Conservation (phyloP, 2,888 invertebrate species). For the Macroteleia sp. region DNA sequence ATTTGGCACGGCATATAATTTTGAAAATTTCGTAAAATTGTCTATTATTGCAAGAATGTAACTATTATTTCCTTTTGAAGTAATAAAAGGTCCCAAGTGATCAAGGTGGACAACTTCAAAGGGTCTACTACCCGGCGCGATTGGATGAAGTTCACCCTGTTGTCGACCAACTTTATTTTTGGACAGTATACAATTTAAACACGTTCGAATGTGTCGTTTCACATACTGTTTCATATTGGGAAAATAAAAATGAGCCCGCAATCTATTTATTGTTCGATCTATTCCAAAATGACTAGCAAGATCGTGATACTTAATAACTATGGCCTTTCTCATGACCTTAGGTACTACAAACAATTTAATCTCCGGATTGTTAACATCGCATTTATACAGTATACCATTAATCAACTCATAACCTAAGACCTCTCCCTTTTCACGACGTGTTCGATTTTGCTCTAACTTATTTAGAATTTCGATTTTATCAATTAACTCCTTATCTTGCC, state of each 20-base stretch:
- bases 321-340: conserved; percentile 7
- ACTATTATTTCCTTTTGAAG: neutral
- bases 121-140: neutral
- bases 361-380: neutral
- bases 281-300: conserved; percentile 60
- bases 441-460: neutral
- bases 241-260: conserved; percentile 5
- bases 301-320: conserved; percentile 57
- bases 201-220: neutral
- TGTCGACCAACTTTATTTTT: conserved; percentile 2
- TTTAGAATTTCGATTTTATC: neutral
- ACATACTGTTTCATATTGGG: neutral
- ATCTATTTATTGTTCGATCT: conserved; percentile 42
- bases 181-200: neutral
- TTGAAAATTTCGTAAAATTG: conserved; percentile 17
- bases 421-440: neutral
- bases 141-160: neutral
- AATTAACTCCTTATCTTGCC: neutral
- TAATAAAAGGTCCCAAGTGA: neutral
- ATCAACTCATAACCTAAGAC: neutral
- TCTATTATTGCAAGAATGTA: neutral
- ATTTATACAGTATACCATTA: neutral
- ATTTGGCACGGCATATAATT: neutral
- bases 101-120: neutral
- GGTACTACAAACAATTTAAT: conserved; percentile 10